Conservation (phyloP, 2,797 vertebrate species). For the Lacerta viridis region DNA sequence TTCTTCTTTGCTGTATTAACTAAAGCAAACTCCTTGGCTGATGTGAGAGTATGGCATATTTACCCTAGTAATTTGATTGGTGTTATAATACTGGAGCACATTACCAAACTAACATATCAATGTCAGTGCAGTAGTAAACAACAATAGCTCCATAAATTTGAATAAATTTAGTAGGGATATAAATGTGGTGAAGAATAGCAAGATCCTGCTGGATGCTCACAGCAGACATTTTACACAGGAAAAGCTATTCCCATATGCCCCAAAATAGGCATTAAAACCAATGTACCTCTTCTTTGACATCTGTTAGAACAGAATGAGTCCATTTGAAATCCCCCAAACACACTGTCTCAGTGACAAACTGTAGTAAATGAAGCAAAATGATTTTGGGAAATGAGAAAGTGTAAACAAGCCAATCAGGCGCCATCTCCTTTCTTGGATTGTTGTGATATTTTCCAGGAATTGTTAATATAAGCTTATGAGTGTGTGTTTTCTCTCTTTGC, state of each 20-base stretch:
- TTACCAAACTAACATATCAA: conserved; percentile 51
- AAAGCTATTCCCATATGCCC: conserved; percentile 68
- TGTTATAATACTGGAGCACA: conserved; percentile 42
- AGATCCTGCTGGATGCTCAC: conserved; percentile 55
- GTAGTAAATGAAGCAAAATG: conserved; percentile 80
- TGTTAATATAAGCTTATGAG: conserved; percentile 44
- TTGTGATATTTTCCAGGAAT: conserved; percentile 56
- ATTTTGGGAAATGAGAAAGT: conserved; percentile 74
- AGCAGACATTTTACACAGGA: conserved; percentile 61
- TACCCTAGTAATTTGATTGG: conserved; percentile 30
- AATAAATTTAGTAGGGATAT: conserved; percentile 67
- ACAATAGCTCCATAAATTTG: conserved; percentile 58
- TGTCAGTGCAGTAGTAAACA: conserved; percentile 59
- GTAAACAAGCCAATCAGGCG: conserved; percentile 78
- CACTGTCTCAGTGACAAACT: conserved; percentile 71
- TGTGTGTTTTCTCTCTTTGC: conserved; percentile 32
- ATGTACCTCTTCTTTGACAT: conserved; percentile 83
- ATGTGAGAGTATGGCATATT: conserved; percentile 50
- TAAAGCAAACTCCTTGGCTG: not conserved
- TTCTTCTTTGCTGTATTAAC: not conserved
- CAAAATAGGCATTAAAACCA: conserved; percentile 81
- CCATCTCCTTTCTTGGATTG: conserved; percentile 70
- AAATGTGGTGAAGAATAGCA: conserved; percentile 58
- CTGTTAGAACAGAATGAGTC: conserved; percentile 81
- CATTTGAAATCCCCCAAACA: conserved; percentile 80